These are phyloP conservation scores for Plagodis pulveraria DNA, from an alignment of 2,888 invertebrate genomes.

Conservation along the genomic window DNA sequence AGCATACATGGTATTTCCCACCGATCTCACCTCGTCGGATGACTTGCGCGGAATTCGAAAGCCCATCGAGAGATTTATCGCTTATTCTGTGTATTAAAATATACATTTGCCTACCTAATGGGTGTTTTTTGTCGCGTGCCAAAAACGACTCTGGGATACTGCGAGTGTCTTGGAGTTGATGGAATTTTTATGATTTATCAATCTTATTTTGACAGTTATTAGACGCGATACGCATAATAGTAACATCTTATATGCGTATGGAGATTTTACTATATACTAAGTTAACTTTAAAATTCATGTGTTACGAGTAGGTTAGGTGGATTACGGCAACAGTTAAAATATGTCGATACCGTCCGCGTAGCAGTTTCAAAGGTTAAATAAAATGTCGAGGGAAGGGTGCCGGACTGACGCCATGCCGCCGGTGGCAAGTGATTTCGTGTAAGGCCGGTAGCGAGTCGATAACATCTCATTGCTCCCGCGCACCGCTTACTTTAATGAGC, in stretches of 20 bases:
- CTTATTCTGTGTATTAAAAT: conserved; percentile 83
- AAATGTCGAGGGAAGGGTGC: no score
- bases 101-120: conserved; percentile 82
- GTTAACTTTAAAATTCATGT: not conserved
- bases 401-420: not conserved
- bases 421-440: conserved; percentile 62
- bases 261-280: conserved; percentile 1
- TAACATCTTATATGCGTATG: not conserved
- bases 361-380: no score
- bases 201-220: conserved; percentile 54
- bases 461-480: conserved; percentile 73
- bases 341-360: no score
- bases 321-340: no score
- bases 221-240: conserved; percentile 23
- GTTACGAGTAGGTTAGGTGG: no score
- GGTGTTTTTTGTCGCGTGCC: conserved; percentile 80
- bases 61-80: conserved; percentile 84
- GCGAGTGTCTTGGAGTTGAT: conserved; percentile 50
- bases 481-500: conserved; percentile 76
- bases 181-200: conserved; percentile 72
- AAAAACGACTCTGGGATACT: conserved; percentile 63
- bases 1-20: conserved; percentile 80
- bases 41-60: conserved; percentile 84
- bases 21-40: conserved; percentile 82
- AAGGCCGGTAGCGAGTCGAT: conserved; percentile 61